Conservation (phyloP, 2,113 vertebrate species). For the Petrocephalus zakoni region DNA sequence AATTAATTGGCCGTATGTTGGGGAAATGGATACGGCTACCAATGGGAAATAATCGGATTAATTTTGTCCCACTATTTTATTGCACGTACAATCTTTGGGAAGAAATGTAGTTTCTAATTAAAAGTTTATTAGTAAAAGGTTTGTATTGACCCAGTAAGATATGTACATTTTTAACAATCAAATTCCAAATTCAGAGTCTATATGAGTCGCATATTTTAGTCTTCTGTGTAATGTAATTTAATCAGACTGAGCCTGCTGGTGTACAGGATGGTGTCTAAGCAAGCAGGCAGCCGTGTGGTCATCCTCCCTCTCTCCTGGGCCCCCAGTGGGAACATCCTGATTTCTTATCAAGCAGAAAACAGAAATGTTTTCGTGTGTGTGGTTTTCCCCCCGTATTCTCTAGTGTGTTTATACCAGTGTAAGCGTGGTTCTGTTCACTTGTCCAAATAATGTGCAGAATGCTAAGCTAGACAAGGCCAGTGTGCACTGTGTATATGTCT, state of each 20-base stretch:
- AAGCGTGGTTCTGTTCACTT: not conserved
- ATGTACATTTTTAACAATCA: not conserved
- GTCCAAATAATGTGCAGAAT: not conserved
- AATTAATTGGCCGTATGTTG: no score
- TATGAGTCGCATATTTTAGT: not conserved
- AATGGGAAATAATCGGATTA: no score
- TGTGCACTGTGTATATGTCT: not conserved
- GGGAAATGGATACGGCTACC: no score
- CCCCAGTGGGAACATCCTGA: not conserved
- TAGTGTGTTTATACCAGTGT: not conserved
- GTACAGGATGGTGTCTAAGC: not conserved
- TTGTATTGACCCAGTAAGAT: not conserved
- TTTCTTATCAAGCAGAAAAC: not conserved
- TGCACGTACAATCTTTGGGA: no score
- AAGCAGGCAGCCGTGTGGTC: not conserved
- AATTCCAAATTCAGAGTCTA: not conserved
- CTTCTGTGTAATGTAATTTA: not conserved
- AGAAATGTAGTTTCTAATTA: no score
- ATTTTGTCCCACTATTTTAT: no score
- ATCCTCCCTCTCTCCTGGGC: not conserved
- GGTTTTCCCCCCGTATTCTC: not conserved
- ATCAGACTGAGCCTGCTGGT: not conserved
- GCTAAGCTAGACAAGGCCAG: not conserved
- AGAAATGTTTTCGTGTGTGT: not conserved
- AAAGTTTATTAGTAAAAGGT: no score